Base-by-base conservation (phyloP, 2,888 invertebrate genomes). In the Apocheima hispidaria region DNA sequence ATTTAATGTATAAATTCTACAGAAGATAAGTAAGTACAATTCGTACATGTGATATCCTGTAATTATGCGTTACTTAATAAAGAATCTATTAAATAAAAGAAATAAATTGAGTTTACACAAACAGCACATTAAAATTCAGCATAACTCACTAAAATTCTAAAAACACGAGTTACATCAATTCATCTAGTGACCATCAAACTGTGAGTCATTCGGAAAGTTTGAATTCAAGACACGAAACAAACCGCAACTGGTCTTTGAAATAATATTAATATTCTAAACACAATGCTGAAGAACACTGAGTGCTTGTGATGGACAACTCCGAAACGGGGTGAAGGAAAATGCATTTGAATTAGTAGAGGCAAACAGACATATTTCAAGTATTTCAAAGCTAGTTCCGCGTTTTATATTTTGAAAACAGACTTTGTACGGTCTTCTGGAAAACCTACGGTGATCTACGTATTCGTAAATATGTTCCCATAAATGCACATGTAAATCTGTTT, bases 181-280 rank as follows among this genome's bases (percentile, higher is more conserved):
- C 33, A 38, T 26, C 40, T 43, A 44, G 51, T 51, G 23, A 49
- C 50, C 56, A 54, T 49, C 61, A 58, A 40, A 49, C 52, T 10
- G 55, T 66, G 66, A 71, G 60, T 68, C 70, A 68, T 53, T 33
- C 55, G 41, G 43, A 66, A 57, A 66, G 58, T 63, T 68, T 51
- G 36, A 60, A 71, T 71, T 61, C 71, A 62, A 62, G 57, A 54
- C 68, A 71, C 71, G 70, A 62, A 51, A 51, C 49, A 52, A 61
- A 61, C 46, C 57, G 64, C 65, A 63, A 62, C 64, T 61, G 63
- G 63, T 53, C 65, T 67, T 67, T 60, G 65, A 65, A 65, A 66
- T 57, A 21, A 55, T 50, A 64, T 64, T 62, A 65, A 51, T 59
- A 70, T 71, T 65, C 65, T 26, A 52, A 60, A 57, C 63, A 60